Base-by-base conservation (phyloP, 2,797 vertebrate species). In the Aulostomus chinensis region DNA sequence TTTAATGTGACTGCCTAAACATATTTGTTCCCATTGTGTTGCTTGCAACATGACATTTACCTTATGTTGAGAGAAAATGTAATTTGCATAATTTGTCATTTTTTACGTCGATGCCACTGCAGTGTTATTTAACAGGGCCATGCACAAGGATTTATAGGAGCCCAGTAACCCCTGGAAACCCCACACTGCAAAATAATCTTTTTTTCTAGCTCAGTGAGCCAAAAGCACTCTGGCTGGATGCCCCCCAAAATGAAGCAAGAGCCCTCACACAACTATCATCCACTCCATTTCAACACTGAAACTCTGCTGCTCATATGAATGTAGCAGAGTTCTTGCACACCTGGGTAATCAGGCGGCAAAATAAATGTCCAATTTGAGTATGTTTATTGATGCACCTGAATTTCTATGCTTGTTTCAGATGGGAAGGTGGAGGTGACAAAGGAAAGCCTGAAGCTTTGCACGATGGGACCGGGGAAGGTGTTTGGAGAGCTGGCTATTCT, bases 371-470 rank as follows among this genome's bases (percentile, higher is more conserved):
- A 40, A 58, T 62, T 35, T 65, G 28, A 75, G 68, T 29, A 36
- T 26, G 31, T 8, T 16, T 78, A 40, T 85, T 46, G 29, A 11
- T 0, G 1, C 20, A 7, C 42, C 41, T 73, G 42, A 45, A 14
- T 73, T 56, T 72, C 35, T 84, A 11, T 73, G 20, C 41, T 7
- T 74, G 18, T 83, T 90, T 54, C 80, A 98, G 96, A 98, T 48
- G 96, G 96, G 5, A 96, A 94, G 68, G 96, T 98, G 85, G 96
- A 98, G 85, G 96, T 99, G 58, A 97, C 96, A 1, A 99, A 98
- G 76, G 96, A 98, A 86, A 94, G 93, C 0, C 76, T 96, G 64
- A 97, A 98, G 81, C 86, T 99, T 22, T 98, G 96, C 59, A 97
- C 95, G 65, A 98, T 99, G 96, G 95, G 96, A 29, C 95, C 96